A percentile compares a stretch with the other conserved stretches of the same genome.
phyloP scores from a whole-genome alignment of 1,140 invertebrate genomes.

The Heliconius nattereri region DNA sequence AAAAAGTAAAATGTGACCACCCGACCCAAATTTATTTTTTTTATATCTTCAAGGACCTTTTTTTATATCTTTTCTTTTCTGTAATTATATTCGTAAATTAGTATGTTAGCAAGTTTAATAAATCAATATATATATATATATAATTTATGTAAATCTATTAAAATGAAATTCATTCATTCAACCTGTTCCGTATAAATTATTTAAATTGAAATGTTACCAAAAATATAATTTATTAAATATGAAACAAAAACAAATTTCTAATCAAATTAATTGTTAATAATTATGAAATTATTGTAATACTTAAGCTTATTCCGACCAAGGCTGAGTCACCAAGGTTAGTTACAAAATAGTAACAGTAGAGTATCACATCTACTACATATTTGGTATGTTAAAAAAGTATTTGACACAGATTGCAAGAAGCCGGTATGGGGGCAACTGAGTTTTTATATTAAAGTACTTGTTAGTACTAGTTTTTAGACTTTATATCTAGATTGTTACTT shows the following conservation, averaged over 20 bases:
- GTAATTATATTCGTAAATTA: no score
- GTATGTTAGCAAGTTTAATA: not conserved
- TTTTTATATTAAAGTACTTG: not conserved
- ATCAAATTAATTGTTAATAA: not conserved
- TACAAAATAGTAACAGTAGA: conserved; percentile 28
- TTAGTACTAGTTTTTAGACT: no score
- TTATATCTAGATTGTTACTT: no score
- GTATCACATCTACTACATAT: conserved; percentile 26
- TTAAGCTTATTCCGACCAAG: not conserved
- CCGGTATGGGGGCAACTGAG: not conserved
- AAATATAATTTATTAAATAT: not conserved
- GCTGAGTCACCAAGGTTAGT: conserved; percentile 16
- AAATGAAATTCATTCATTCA: not conserved
- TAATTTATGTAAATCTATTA: conserved; percentile 1
- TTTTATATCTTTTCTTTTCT: not conserved
- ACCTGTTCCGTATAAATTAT: not conserved
- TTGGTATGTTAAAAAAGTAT: conserved; percentile 16
- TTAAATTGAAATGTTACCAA: not conserved
- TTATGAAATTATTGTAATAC: not conserved
- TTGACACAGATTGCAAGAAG: not conserved
- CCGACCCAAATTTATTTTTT: no score
- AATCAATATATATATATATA: not conserved
- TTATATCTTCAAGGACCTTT: no score
- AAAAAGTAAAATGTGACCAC: no score
- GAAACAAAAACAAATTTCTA: not conserved